Evolutionary conservation across 1,140 invertebrate species (phyloP), one percentile per base, ranked within the genome.

Genomic region (Pemphigus obesinymphae): DNA sequence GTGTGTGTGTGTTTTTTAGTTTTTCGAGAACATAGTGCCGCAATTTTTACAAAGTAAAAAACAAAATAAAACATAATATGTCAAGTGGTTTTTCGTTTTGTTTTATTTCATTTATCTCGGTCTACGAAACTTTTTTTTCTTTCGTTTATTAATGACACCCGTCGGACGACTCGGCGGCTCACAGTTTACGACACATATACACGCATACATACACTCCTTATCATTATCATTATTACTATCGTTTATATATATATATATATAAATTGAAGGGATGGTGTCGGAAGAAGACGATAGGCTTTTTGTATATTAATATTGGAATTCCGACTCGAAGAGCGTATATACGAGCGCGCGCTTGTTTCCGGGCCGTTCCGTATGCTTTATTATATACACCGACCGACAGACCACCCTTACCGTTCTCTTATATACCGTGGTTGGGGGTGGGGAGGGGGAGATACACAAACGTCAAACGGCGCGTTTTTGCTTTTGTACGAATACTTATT

Each of bases 251-350:
- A 20, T 17, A 13, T 26, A 66, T 13, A 34, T n/a, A n/a, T n/a
- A n/a, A n/a, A n/a, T n/a, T n/a, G n/a, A n/a, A n/a, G 23, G 23
- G 10, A 26, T 15, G 61, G 0, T 7, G 13, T 37, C 29, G 29
- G 2, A 1, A 15, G 34, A 66, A 11, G 31, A 34, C 26, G n/a
- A 43, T 78, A 58, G 23, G n/a, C 50, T 55, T 40, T 55, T 78
- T 40, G 53, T 58, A 61, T 78, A 78, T 78, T 78, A 78, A 78
- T 78, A 55, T 78, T 58, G 5, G 75, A 55, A 78, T 78, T 78
- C 34, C 75, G 34, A 58, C 29, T 13, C 29, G 20, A n/a, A n/a
- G 17, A 29, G 13, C 7, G 11, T 45, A 45, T 23, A n/a, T 17
- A 37, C 45, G 26, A 75, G 48, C 45, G 17, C 45, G 48, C 45